phyloP scores from a whole-genome alignment of 2,888 invertebrate species.

The Morpho achilles region DNA sequence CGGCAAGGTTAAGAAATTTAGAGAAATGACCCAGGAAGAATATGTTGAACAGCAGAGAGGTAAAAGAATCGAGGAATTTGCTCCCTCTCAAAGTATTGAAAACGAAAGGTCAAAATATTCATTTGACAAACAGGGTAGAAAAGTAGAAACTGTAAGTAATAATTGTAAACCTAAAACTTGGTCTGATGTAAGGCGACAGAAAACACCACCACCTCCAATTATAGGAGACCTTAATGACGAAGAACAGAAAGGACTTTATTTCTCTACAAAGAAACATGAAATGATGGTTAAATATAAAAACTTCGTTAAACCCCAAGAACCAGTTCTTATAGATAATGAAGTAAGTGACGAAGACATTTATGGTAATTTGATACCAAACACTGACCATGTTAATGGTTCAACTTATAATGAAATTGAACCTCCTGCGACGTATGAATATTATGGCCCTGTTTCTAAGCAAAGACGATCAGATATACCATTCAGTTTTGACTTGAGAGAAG shows the following conservation, averaged over 20 bases:
- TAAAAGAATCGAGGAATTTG: slow-evolving; percentile 88
- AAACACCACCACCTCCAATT: slow-evolving; percentile 46
- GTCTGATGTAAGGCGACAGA: slow-evolving; percentile 56
- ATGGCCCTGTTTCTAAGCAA: slow-evolving; percentile 68
- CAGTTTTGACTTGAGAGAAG: slow-evolving; percentile 60
- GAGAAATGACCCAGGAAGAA: slow-evolving; percentile 86
- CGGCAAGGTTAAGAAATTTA: slow-evolving; percentile 62
- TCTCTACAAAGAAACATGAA: slow-evolving; percentile 48
- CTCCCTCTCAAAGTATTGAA: slow-evolving; percentile 76
- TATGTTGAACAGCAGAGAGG: slow-evolving; percentile 87
- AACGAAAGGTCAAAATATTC: slow-evolving; percentile 37
- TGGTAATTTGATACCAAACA: slow-evolving; percentile 26
- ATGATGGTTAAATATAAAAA: slow-evolving; percentile 52
- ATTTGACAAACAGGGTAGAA: slow-evolving; percentile 56
- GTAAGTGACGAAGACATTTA: slow-evolving; percentile 41
- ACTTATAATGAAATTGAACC: slow-evolving; percentile 78
- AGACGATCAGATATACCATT: slow-evolving; percentile 54
- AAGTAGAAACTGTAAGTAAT: slow-evolving; percentile 30
- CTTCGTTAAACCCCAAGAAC: slow-evolving; percentile 52
- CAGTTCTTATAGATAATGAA: slow-evolving; percentile 57
- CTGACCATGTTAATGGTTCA: slow-evolving; percentile 33
- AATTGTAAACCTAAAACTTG: slow-evolving; percentile 42
- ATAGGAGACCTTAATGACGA: slow-evolving; percentile 37
- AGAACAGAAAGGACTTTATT: slow-evolving; percentile 56
- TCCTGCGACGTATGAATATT: slow-evolving; percentile 83